Percentiles rank a stretch among this genome's conserved stretches.
Evolutionary conservation across 1,140 invertebrate species (phyloP).

Genomic region (Drosophila elegans): DNA sequence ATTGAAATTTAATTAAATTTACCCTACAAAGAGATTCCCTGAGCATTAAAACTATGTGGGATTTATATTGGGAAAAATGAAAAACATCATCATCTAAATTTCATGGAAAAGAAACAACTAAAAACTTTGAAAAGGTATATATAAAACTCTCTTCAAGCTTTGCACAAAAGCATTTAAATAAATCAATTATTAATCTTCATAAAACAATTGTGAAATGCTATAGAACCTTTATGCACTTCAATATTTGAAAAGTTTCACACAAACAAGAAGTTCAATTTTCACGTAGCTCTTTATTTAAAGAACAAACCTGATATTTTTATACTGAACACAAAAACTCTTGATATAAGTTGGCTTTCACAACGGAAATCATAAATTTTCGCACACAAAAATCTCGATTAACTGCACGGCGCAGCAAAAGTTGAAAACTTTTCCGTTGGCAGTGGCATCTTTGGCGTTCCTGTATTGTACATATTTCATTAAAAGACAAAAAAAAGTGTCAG

Average conservation of each 20-base stretch:
- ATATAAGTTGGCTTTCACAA: slow-evolving; percentile 44
- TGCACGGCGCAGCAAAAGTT: slow-evolving; percentile 48
- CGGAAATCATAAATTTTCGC: slow-evolving; percentile 64
- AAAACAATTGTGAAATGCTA: no score
- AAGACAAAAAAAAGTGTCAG: slow-evolving; percentile 46
- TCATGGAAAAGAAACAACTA: no score
- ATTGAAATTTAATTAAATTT: slow-evolving; percentile 45
- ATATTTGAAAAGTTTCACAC: slow-evolving; percentile 5
- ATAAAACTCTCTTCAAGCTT: no score
- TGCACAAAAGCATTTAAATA: no score
- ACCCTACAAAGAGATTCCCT: slow-evolving; percentile 7
- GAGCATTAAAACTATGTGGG: not conserved
- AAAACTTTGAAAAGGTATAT: no score
- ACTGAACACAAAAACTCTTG: slow-evolving; percentile 31
- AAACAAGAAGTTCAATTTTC: not conserved
- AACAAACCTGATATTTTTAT: slow-evolving; percentile 32
- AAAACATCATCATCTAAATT: no score
- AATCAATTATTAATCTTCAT: no score
- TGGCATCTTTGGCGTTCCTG: slow-evolving; percentile 21
- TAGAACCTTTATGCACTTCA: slow-evolving; percentile 6
- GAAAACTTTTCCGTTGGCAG: slow-evolving; percentile 54
- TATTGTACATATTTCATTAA: slow-evolving; percentile 61
- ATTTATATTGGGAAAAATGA: no score
- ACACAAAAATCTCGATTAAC: slow-evolving; percentile 60
- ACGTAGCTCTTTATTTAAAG: slow-evolving; percentile 41